Conservation (phyloP, 1,140 invertebrate species). For the Chironomus tepperi region DNA sequence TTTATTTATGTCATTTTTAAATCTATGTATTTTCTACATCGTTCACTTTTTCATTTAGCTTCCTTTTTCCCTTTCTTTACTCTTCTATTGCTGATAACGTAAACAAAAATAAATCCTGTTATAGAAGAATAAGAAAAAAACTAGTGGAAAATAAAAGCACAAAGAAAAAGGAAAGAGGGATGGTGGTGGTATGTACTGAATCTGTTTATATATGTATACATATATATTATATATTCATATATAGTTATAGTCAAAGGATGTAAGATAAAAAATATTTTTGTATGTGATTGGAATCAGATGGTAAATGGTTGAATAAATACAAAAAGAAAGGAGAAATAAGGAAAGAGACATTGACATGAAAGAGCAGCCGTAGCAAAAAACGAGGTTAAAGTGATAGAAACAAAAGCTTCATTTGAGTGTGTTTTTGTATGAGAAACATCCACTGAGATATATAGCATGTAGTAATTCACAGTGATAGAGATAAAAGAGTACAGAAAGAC, state of each 20-base stretch:
- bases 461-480: constrained; percentile 3
- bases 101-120: constrained; percentile 10
- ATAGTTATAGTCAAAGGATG: not conserved
- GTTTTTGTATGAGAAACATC: not conserved
- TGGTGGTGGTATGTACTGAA: not conserved
- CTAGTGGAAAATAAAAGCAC: not conserved
- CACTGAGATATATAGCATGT: not conserved
- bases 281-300: constrained; percentile 12
- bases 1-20: no score
- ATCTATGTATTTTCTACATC: no score
- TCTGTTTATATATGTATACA: not conserved
- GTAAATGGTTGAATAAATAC: not conserved
- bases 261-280: not conserved
- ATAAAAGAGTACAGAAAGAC: not conserved
- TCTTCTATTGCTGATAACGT: not conserved
- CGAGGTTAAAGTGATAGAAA: not conserved
- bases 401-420: not conserved
- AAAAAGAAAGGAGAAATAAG: not conserved
- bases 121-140: not conserved
- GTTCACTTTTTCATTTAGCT: not conserved
- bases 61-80: not conserved
- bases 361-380: not conserved
- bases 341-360: not conserved
- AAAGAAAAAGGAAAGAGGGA: not conserved
- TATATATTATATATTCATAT: not conserved